Conservation (phyloP, 1,140 invertebrate genomes). For the Drosophila neocordata region DNA sequence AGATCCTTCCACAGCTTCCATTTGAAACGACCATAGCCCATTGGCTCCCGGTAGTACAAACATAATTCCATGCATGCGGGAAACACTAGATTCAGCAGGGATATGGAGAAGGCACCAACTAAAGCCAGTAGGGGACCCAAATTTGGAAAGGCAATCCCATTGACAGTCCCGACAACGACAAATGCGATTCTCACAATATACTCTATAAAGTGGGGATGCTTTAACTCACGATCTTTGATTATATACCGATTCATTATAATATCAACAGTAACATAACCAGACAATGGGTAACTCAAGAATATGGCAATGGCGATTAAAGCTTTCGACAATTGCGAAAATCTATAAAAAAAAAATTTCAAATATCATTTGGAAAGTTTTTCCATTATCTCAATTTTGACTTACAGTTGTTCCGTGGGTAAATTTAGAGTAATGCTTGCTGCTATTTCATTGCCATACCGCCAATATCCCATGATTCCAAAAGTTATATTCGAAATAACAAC, state of each 20-base stretch:
- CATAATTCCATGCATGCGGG: slow-evolving; percentile 48
- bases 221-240: neutral
- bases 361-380: too few species aligned
- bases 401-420: slow-evolving; percentile 40
- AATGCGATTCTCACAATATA: neutral
- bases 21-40: slow-evolving; percentile 29
- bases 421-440: slow-evolving; percentile 34
- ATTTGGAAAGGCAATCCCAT: slow-evolving; percentile 44
- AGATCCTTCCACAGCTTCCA: slow-evolving; percentile 49
- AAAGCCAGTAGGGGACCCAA: slow-evolving; percentile 47
- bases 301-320: slow-evolving; percentile 23
- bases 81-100: slow-evolving; percentile 50
- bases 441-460: slow-evolving; percentile 27
- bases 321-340: slow-evolving; percentile 34
- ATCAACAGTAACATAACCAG: slow-evolving; percentile 47
- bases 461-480: slow-evolving; percentile 51
- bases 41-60: slow-evolving; percentile 32
- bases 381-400: neutral
- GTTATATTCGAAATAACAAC: slow-evolving; percentile 5
- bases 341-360: neutral
- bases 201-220: slow-evolving; percentile 25
- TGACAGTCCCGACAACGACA: slow-evolving; percentile 21
- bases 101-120: slow-evolving; percentile 51
- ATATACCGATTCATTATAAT: slow-evolving; percentile 44
- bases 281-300: slow-evolving; percentile 44